Percentiles rank a stretch among this genome's conserved stretches.
Conservation (phyloP, 2,113 vertebrate genomes). For the Psittacula cyanocephala region DNA sequence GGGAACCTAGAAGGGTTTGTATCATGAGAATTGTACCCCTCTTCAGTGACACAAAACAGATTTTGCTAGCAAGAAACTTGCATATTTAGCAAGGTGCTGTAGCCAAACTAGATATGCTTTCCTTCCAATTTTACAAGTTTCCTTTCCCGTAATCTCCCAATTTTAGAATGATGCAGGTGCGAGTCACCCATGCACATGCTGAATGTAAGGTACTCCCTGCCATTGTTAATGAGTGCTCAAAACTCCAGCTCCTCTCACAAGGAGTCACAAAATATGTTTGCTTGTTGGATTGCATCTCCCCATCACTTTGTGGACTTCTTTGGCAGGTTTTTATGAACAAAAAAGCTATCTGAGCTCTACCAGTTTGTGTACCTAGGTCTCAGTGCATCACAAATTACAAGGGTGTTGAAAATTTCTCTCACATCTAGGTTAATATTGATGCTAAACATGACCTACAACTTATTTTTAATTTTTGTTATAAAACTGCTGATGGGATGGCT, state of each 20-base stretch:
- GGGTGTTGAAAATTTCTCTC: not conserved
- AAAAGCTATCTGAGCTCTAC: not conserved
- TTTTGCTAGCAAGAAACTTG: not conserved
- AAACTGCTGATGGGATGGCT: not conserved
- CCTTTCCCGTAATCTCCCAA: not conserved
- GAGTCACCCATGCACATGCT: not conserved
- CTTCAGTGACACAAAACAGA: not conserved
- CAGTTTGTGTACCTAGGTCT: not conserved
- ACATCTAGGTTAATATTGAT: not conserved
- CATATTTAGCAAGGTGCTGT: not conserved
- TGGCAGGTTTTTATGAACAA: not conserved
- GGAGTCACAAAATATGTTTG: not conserved
- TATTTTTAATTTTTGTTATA: not conserved
- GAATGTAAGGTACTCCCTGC: not conserved
- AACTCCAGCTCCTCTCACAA: not conserved
- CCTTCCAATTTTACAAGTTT: not conserved
- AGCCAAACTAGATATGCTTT: not conserved
- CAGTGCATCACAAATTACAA: not conserved
- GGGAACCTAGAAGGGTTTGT: not conserved
- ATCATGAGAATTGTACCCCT: not conserved
- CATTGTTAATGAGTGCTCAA: not conserved
- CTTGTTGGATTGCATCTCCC: not conserved
- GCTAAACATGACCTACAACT: not conserved
- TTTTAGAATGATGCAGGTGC: not conserved
- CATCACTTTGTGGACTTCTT: not conserved